A percentile compares a stretch with the other conserved stretches of the same genome.
phyloP scores from a whole-genome alignment of 2,888 invertebrate genomes.

The Tetragonisca angustula region DNA sequence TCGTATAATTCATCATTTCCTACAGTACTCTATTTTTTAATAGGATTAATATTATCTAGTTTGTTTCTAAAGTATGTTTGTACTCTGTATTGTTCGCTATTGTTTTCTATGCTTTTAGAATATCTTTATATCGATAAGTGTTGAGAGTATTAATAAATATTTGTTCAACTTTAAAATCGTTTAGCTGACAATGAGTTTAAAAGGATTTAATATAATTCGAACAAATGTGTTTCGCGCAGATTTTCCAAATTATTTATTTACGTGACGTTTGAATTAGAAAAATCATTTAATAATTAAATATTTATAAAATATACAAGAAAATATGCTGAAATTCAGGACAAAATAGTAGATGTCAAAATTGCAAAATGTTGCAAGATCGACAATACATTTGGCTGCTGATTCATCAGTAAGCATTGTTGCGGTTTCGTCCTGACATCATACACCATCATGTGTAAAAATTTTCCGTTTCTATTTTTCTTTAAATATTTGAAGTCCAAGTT shows the following conservation, averaged over 20 bases:
- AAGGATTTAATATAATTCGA: not conserved
- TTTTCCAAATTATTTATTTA: not conserved
- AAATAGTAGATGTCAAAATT: not conserved
- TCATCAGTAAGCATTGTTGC: not conserved
- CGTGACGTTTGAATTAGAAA: not conserved
- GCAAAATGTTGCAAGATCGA: constrained; percentile 2
- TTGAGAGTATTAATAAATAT: not conserved
- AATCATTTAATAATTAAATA: not conserved
- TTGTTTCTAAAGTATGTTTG: no score
- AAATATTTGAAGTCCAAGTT: not conserved
- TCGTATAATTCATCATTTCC: not conserved
- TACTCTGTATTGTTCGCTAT: no score
- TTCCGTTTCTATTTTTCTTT: not conserved
- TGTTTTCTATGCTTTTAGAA: not conserved
- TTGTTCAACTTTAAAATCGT: not conserved
- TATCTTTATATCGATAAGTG: not conserved
- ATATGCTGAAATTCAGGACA: not conserved
- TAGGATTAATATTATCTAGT: no score
- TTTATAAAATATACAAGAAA: not conserved
- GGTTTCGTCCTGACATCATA: constrained; percentile 8
- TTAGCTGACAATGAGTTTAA: not conserved
- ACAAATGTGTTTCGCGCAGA: not conserved
- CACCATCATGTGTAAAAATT: not conserved
- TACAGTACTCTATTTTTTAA: not conserved
- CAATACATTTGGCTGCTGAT: not conserved